Evolutionary conservation across 1,140 invertebrate species (phyloP), one percentile per base, ranked within the genome.

Genomic region (Diuraphis noxia): DNA sequence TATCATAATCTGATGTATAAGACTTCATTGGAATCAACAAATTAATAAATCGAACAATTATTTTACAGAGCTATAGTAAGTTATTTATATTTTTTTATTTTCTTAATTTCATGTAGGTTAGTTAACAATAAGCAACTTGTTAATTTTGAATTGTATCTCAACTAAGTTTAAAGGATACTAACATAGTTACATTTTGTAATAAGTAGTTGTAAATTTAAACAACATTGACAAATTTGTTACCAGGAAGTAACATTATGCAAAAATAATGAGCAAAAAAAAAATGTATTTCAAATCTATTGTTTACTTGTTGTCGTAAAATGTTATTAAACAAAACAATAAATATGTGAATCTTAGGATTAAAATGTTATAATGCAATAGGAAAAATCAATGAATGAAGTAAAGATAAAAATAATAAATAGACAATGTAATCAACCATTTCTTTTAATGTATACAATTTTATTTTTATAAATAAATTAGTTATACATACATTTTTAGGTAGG

Each of bases 371-470:
- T 7, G 36, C 4, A 30, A 13, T n/a, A 13, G 30, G 30, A 17
- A 63, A 17, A n/a, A n/a, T 6, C 5, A 3, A n/a, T 5, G 56
- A 17, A 72, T 30, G 40, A 40, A 43, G 2, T 84, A 19, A 5
- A 21, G 10, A 21, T 21, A 36, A 43, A 25, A 72, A 72, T n/a
- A n/a, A 86, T 86, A 86, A 52, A 86, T 38, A 52, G 21, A 49
- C 34, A 52, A 86, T 36, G 85, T 34, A 82, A 46, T 82, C 43
- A 81, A 91, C 77, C 77, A 38, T 49, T 82, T 52, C 10, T 36
- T 91, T 91, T 91, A 91, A 91, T 91, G 89, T 91, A 91, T 91
- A 91, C 89, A 91, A 91, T 91, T 91, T 91, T 91, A 91, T 91
- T 91, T 43, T 91, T 91, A 91, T 79, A 81, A 91, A 91, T 91